phyloP scores from a whole-genome alignment of 1,140 invertebrate species.

The Helicoverpa zea region DNA sequence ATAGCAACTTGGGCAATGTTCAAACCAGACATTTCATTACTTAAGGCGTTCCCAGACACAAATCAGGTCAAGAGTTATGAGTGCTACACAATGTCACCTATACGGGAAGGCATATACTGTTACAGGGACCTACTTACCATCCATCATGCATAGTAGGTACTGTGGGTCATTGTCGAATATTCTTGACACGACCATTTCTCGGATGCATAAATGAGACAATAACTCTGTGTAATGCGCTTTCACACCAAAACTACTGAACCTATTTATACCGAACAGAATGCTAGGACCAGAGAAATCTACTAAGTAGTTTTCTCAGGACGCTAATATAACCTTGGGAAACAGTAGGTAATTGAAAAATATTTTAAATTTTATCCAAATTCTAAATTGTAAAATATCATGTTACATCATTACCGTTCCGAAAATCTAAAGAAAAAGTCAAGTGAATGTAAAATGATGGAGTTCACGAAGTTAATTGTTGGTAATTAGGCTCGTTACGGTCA shows the following conservation, averaged over 20 bases:
- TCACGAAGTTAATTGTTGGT: conserved; percentile 9
- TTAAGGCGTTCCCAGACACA: conserved; percentile 9
- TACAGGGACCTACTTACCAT: background rate
- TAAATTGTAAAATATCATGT: background rate
- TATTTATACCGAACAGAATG: too few relatives aligned
- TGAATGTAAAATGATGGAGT: conserved; percentile 4
- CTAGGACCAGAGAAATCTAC: too few relatives aligned
- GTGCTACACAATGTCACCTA: background rate
- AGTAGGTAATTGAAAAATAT: too few relatives aligned
- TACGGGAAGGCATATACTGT: conserved; percentile 8
- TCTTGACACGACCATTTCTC: too few relatives aligned
- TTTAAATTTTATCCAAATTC: too few relatives aligned
- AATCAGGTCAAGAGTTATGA: conserved; percentile 27
- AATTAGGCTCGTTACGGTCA: conserved; percentile 28
- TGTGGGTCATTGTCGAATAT: background rate
- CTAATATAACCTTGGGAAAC: too few relatives aligned
- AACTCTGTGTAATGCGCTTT: too few relatives aligned
- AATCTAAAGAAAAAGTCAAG: background rate
- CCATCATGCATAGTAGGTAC: background rate
- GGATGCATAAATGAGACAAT: too few relatives aligned
- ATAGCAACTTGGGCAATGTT: background rate
- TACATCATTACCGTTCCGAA: background rate
- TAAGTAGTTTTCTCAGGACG: too few relatives aligned
- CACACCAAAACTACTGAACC: too few relatives aligned
- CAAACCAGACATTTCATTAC: conserved; percentile 30